Conservation (phyloP, 2,888 invertebrate species). For the Iphiclides podalirius region DNA sequence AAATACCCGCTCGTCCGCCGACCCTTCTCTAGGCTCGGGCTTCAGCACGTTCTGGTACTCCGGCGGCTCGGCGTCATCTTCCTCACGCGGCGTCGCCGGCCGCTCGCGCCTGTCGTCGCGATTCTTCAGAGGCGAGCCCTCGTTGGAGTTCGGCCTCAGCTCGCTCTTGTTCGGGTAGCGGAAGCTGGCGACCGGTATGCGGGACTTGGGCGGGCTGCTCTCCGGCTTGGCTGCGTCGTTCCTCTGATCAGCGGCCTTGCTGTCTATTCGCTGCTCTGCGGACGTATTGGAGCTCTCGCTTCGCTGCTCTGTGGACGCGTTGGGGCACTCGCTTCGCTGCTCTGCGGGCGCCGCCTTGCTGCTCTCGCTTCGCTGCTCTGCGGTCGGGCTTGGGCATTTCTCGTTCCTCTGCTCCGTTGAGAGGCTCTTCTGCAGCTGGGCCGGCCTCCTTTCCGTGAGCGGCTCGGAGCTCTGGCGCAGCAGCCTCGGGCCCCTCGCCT, state of each 20-base stretch:
- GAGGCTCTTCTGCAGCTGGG: slow-evolving; percentile 57
- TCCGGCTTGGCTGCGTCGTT: slow-evolving; percentile 24
- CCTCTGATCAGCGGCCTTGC: slow-evolving; percentile 32
- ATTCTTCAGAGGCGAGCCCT: slow-evolving; percentile 57
- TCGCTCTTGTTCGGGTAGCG: slow-evolving; percentile 70
- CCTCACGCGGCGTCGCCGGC: slow-evolving; percentile 30
- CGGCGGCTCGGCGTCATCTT: slow-evolving; percentile 47
- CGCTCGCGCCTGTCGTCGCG: slow-evolving; percentile 30
- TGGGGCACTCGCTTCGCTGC: slow-evolving; percentile 26
- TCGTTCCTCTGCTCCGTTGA: slow-evolving; percentile 62
- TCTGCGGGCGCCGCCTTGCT: slow-evolving; percentile 28
- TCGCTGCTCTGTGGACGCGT: slow-evolving; percentile 56
- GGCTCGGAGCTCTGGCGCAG: slow-evolving; percentile 69
- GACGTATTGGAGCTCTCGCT: slow-evolving; percentile 33
- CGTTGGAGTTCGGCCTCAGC: slow-evolving; percentile 46
- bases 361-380: slow-evolving; percentile 2
- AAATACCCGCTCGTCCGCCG: neutral
- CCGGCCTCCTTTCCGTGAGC: slow-evolving; percentile 50
- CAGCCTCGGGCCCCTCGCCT: slow-evolving; percentile 56
- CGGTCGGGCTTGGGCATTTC: neutral
- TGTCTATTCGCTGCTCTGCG: slow-evolving; percentile 7
- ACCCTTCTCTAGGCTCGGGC: slow-evolving; percentile 26
- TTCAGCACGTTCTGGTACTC: slow-evolving; percentile 66
- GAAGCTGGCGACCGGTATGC: slow-evolving; percentile 73
- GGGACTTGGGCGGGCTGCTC: slow-evolving; percentile 36